phyloP scores from a whole-genome alignment of 2,797 vertebrate genomes.

The Tapera naevia region DNA sequence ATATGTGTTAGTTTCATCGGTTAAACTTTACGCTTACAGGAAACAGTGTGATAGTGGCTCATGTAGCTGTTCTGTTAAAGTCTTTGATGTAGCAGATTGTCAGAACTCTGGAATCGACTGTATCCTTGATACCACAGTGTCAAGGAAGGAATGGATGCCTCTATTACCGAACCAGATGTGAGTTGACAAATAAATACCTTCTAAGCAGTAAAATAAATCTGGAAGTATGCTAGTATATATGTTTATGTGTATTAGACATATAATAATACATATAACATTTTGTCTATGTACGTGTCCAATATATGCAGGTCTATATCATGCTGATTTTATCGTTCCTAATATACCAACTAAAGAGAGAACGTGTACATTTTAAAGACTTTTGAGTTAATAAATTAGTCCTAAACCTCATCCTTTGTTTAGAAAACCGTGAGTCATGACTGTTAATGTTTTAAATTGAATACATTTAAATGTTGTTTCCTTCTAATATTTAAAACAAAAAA shows the following conservation, averaged over 20 bases:
- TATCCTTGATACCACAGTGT: background rate
- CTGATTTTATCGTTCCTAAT: background rate
- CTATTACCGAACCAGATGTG: background rate
- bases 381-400: background rate
- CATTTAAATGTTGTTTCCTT: background rate
- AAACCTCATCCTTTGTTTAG: background rate
- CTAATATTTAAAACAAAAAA: background rate
- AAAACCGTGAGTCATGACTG: background rate
- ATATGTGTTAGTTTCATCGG: background rate
- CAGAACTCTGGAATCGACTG: background rate
- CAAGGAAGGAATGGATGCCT: background rate
- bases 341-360: background rate
- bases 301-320: rapidly evolving
- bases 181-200: background rate
- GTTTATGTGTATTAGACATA: background rate
- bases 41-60: background rate
- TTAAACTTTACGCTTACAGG: background rate
- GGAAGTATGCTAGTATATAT: background rate
- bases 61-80: background rate
- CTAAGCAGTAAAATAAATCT: background rate
- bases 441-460: background rate
- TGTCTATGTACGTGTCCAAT: background rate
- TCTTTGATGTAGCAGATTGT: background rate
- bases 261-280: background rate
- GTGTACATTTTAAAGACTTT: rapidly evolving